Evolutionary conservation across 2,888 invertebrate species (phyloP), one percentile per base, ranked within the genome.

Genomic region (Penaeus monodon): DNA sequence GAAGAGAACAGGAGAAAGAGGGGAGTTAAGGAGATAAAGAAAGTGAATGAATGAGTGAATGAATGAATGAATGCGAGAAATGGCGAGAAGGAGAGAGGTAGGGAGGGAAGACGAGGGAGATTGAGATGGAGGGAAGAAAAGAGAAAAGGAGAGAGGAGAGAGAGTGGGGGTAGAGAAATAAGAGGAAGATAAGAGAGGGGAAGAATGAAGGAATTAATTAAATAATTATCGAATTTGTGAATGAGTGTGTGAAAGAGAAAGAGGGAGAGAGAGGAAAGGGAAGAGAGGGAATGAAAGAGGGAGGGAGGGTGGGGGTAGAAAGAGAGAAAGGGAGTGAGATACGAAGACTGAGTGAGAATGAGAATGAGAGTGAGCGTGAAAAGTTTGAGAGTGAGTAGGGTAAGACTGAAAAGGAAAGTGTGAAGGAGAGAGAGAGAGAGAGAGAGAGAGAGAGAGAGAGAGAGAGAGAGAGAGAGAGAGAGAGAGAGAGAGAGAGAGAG

Each of bases 401-500:
- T 24, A 20, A 66, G 66, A 27, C 17, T n/a, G 27, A n/a, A 66
- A 66, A 12, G 27, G 27, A n/a, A 66, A 66, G 27, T 24, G 27
- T 24, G 24, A 27, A 22, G 29, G 20, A 29, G 64, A 24, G n/a
- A 63, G n/a, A 79, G 63, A 63, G 79, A 64, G 64, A 64, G 64
- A 79, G 79, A 79, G 79, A 29, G 29, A 79, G 63, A n/a, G 22
- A 29, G n/a, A 29, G 65, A 29, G 64, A 63, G 79, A 63, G 79
- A 79, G 79, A n/a, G 64, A 65, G 24, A 29, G 29, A 24, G 22
- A 24, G 63, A 29, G 63, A 65, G 64, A 27, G 27, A 79, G 22
- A 10, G 24, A 68, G 68, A 24, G 68, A 68, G 27, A 24, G 27
- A 68, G n/a, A 68, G 68, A 33, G 29, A 49, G 22, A 17, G 29